These are phyloP conservation scores for Cataglyphis hispanica DNA, from an alignment of 1,140 invertebrate species.

Conservation along the genomic window DNA sequence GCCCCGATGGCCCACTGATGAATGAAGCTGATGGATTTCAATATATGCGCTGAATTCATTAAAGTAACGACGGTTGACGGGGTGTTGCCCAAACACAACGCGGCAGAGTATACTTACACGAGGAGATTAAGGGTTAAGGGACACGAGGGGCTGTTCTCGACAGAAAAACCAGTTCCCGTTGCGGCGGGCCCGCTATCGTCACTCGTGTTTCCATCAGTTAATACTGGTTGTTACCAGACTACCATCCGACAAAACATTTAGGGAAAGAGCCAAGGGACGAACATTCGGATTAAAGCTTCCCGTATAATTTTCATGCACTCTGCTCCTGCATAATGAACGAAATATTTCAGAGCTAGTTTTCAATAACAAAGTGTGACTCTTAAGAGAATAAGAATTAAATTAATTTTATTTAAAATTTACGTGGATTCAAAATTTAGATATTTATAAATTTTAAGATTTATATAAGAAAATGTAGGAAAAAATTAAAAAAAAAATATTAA, in stretches of 20 bases:
- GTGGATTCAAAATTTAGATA: background rate
- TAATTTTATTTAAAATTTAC: background rate
- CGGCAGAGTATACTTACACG: slow-evolving; percentile 44
- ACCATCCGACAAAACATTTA: slow-evolving; percentile 47
- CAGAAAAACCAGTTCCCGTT: slow-evolving; percentile 45
- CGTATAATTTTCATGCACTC: background rate
- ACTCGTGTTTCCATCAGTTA: slow-evolving; percentile 42
- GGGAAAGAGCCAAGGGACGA: slow-evolving; percentile 7
- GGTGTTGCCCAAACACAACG: slow-evolving; percentile 55
- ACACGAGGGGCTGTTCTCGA: slow-evolving; percentile 44
- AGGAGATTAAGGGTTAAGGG: slow-evolving; percentile 56
- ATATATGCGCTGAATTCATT: slow-evolving; percentile 47
- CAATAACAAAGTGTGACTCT: background rate
- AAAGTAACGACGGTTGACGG: slow-evolving; percentile 60
- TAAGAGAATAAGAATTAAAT: background rate
- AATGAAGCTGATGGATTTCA: slow-evolving; percentile 51
- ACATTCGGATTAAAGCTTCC: slow-evolving; percentile 23
- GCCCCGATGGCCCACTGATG: slow-evolving; percentile 38
- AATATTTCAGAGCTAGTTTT: background rate
- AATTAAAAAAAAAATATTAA: no score
- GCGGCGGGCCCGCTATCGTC: slow-evolving; percentile 22
- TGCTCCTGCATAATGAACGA: background rate
- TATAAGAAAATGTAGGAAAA: no score
- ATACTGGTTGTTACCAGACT: slow-evolving; percentile 46
- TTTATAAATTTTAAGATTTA: no score